Evolutionary conservation across 2,888 invertebrate species (phyloP).

Genomic region (Nephrocerus scutellatus): DNA sequence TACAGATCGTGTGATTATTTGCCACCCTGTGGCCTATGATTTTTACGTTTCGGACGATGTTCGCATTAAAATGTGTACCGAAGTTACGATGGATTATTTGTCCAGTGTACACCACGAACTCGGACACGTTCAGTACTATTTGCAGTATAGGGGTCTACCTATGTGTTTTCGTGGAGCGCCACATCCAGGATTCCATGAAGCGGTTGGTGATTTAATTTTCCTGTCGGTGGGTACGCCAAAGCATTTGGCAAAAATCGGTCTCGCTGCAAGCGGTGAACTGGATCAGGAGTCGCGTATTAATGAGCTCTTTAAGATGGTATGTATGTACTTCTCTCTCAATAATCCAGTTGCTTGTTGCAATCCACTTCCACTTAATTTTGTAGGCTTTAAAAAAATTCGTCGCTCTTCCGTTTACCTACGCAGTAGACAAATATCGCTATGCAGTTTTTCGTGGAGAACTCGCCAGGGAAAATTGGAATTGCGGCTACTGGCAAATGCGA

Average conservation of each 20-base stretch:
- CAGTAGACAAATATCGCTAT: slow-evolving; percentile 64
- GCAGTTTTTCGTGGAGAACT: slow-evolving; percentile 59
- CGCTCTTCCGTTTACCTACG: slow-evolving; percentile 63
- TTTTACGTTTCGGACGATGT: slow-evolving; percentile 76
- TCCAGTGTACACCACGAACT: slow-evolving; percentile 61
- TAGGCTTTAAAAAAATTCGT: slow-evolving; percentile 57
- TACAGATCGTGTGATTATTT: slow-evolving; percentile 62
- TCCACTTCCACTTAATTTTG: background rate
- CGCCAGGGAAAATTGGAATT: slow-evolving; percentile 55
- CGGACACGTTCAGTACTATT: slow-evolving; percentile 63
- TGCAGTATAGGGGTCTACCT: slow-evolving; percentile 57
- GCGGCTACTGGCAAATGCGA: slow-evolving; percentile 60
- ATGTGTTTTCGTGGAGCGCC: slow-evolving; percentile 54
- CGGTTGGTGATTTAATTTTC: slow-evolving; percentile 65
- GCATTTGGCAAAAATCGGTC: slow-evolving; percentile 62
- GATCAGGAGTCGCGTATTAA: slow-evolving; percentile 59
- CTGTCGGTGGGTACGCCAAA: slow-evolving; percentile 62
- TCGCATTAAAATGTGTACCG: slow-evolving; percentile 61
- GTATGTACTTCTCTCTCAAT: background rate
- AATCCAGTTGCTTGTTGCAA: slow-evolving; percentile 1
- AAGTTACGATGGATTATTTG: slow-evolving; percentile 52
- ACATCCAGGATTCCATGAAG: slow-evolving; percentile 60
- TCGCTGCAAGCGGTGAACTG: slow-evolving; percentile 54
- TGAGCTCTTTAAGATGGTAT: slow-evolving; percentile 51
- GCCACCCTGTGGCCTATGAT: slow-evolving; percentile 87